Evolutionary conservation across 2,113 vertebrate genomes (phyloP), one percentile per base, ranked within the genome.

Genomic region (Tonatia bakeri): DNA sequence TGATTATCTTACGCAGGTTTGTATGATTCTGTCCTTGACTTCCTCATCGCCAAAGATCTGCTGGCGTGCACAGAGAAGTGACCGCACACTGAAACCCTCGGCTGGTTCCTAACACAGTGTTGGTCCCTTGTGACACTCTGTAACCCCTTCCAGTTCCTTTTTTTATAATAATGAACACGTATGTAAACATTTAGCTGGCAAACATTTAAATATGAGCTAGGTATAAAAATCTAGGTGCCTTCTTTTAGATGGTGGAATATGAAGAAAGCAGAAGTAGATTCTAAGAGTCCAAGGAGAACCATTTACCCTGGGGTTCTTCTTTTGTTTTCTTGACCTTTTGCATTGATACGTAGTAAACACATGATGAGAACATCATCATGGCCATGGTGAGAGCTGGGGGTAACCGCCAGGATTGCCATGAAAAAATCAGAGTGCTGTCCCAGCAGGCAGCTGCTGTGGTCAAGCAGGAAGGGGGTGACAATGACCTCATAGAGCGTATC

Each of bases 351-450:
- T 3, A 15, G 19, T 76, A 69, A 90, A 77, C 67, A 52, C 36
- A n/a, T n/a, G n/a, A n/a, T n/a, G n/a, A n/a, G n/a, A n/a, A n/a
- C n/a, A n/a, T n/a, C n/a, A n/a, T n/a, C n/a, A n/a, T n/a, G n/a
- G n/a, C n/a, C n/a, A n/a, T n/a, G n/a, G n/a, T n/a, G n/a, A n/a
- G n/a, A n/a, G n/a, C n/a, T n/a, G n/a, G n/a, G n/a, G n/a, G n/a
- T n/a, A n/a, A n/a, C n/a, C n/a, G n/a, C 16, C 95, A 99, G 99
- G 99, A 99, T 69, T 99, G 99, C 98, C 99, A 99, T 0, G 99
- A 99, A 99, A 99, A 99, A 95, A 99, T 99, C 38, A 96, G 99
- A 0, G 99, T 99, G 94, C 99, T 99, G 3, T 99, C 99, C 64
- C 99, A 99, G 98, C 98, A 99, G 97, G 99, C 99, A 20, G 99